These are phyloP conservation scores for Malacoraja senta DNA, from an alignment of 2,797 vertebrate species.

Conservation along the genomic window DNA sequence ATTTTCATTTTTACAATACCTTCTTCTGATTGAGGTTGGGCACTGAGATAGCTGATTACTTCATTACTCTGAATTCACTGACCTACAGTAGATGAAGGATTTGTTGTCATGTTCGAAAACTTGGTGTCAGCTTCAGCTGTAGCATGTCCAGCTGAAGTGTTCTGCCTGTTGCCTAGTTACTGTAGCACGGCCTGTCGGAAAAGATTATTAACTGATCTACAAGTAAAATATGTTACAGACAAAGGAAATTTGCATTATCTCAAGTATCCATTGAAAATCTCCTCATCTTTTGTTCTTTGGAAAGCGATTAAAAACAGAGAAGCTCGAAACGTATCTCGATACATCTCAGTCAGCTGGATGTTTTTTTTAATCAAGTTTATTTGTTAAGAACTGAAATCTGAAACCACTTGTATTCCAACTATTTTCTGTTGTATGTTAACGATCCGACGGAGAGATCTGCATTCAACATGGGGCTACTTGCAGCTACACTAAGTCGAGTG, in stretches of 20 bases:
- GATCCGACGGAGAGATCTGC: too few species aligned
- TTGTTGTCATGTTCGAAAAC: slow-evolving; percentile 37
- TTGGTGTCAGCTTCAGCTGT: slow-evolving; percentile 32
- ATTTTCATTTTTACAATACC: slow-evolving; percentile 11
- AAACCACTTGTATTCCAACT: slow-evolving; percentile 9
- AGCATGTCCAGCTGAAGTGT: slow-evolving; percentile 35
- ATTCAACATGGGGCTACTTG: background rate
- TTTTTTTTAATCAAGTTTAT: background rate
- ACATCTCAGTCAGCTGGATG: background rate
- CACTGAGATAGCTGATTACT: slow-evolving; percentile 9
- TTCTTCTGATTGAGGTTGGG: background rate
- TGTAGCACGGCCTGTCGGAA: slow-evolving; percentile 34
- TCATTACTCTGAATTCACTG: slow-evolving; percentile 38
- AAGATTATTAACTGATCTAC: slow-evolving; percentile 39
- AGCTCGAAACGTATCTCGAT: background rate
- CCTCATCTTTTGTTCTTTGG: background rate
- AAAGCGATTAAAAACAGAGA: background rate
- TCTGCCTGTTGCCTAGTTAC: slow-evolving; percentile 37
- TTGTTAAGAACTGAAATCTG: background rate
- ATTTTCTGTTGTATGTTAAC: slow-evolving; percentile 30
- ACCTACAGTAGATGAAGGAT: slow-evolving; percentile 24
- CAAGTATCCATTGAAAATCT: slow-evolving; percentile 15
- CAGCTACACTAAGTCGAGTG: background rate
- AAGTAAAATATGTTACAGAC: slow-evolving; percentile 38
- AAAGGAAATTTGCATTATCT: slow-evolving; percentile 36